A percentile compares a stretch with the other conserved stretches of the same genome.
Evolutionary conservation across 64 coral and sea anemone species (phyloP).

Genomic region (Platygyra sinensis): DNA sequence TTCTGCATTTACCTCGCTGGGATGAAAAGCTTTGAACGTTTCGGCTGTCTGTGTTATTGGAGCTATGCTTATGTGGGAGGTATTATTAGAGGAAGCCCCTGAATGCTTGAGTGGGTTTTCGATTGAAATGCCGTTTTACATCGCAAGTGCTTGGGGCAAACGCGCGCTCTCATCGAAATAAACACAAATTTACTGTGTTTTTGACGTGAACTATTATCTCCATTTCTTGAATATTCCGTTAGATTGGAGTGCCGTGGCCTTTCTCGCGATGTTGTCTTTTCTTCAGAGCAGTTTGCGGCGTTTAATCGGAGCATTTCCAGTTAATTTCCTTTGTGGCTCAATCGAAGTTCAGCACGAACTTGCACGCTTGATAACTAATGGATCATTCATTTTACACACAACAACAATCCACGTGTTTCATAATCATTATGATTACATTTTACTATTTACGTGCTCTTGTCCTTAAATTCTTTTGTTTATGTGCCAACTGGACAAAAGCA

Average conservation of each 20-base stretch:
- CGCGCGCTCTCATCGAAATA: slow-evolving; percentile 10
- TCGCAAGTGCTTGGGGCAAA: slow-evolving; percentile 5
- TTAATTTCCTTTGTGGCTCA: slow-evolving; percentile 28
- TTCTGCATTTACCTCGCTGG: slow-evolving; percentile 29
- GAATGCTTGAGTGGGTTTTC: slow-evolving; percentile 15
- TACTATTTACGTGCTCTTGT: not conserved
- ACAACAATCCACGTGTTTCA: slow-evolving; percentile 5
- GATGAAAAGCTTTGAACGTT: slow-evolving; percentile 44
- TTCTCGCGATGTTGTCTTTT: not conserved
- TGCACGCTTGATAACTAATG: slow-evolving; percentile 15
- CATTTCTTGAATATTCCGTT: not conserved
- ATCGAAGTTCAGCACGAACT: not conserved
- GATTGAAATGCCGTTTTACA: slow-evolving; percentile 10
- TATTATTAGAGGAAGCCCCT: not conserved
- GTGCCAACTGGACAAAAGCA: not conserved
- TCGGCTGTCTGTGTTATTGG: slow-evolving; percentile 12
- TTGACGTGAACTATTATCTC: not conserved
- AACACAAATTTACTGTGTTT: not conserved
- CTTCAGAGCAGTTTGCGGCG: not conserved
- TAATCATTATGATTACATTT: not conserved
- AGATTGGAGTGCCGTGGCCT: not conserved
- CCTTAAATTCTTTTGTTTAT: slow-evolving; percentile 6
- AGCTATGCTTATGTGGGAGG: not conserved
- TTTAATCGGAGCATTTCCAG: slow-evolving; percentile 15
- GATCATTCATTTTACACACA: slow-evolving; percentile 10